Base-by-base conservation (phyloP, 1,140 invertebrate genomes). In the Zaprionus africanus region DNA sequence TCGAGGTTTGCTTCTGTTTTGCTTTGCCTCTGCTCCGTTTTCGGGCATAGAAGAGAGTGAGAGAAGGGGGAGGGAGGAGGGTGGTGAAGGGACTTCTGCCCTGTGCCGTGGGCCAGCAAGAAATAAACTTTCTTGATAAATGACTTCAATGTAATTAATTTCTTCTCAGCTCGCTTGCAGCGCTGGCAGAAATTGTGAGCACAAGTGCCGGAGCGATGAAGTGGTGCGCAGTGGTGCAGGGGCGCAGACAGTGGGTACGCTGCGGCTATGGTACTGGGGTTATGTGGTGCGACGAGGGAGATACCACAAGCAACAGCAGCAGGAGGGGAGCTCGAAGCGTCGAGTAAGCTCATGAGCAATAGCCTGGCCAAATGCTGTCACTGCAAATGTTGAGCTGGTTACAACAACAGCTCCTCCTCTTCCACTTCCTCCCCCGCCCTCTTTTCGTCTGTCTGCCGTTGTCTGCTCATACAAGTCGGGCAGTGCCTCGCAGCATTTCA, bases 111-210 rank as follows among this genome's bases (percentile, higher is more conserved):
- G 41, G 49, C 71, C 49, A 76, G 85, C 85, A 90, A 90, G 85
- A 90, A 88, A 90, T 90, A 90, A 90, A 90, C 85, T 90, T 90
- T 90, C 85, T 90, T 90, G 85, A 90, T 90, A 90, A 90, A 90
- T 90, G 85, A 90, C 85, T 90, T 90, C 85, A 90, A 90, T 90
- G 85, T 90, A 90, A 90, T 90, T 90, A 90, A 90, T 90, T 90
- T 90, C 79, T 85, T 81, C 85, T 85, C 81, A 90, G 70, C 60
- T 79, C 76, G 76, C 85, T 85, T 84, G 85, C 81, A 81, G 73
- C 71, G 64, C 71, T 59, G 60, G 64, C 64, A 69, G 41, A 78
- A 78, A 75, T 68, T 75, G 64, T 74, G 43, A 75, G 67, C 54
- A 78, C 77, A 88, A 83, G 51, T 63, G 58, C 43, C 61, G 31